These are phyloP conservation scores for Nyctibius bracteatus DNA, from an alignment of 2,113 vertebrate genomes.

Conservation along the genomic window DNA sequence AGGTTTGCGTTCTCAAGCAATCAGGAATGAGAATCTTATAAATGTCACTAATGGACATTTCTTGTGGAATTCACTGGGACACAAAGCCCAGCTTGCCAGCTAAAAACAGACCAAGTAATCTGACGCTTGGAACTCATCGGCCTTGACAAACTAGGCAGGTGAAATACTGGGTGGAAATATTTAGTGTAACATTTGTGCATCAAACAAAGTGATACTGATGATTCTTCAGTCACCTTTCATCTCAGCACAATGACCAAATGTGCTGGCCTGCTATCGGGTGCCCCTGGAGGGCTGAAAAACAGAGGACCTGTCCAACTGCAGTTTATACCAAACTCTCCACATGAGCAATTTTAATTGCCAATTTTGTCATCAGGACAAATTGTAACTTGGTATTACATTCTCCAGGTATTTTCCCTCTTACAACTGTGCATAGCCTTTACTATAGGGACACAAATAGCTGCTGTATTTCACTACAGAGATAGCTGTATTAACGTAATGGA, in stretches of 20 bases:
- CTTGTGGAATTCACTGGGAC: not conserved
- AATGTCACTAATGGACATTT: not conserved
- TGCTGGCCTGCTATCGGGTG: not conserved
- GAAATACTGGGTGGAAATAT: not conserved
- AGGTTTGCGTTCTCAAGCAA: not conserved
- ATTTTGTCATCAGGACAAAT: not conserved
- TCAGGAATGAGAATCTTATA: not conserved
- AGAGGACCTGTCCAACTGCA: no score
- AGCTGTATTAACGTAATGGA: not conserved
- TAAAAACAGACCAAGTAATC: not conserved
- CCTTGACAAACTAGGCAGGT: not conserved
- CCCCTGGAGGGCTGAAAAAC: not conserved
- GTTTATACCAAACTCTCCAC: not conserved
- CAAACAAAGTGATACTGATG: not conserved
- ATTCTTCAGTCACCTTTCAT: not conserved
- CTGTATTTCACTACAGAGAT: not conserved
- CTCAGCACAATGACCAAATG: not conserved
- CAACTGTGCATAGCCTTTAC: not conserved
- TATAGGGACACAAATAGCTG: not conserved
- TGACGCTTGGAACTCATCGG: rapidly evolving
- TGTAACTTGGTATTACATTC: not conserved
- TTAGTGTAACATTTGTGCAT: not conserved
- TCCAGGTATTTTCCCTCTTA: not conserved
- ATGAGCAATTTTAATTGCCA: not conserved
- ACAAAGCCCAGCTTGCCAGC: not conserved